Percentiles rank a stretch among this genome's conserved stretches.
phyloP scores from a whole-genome alignment of 2,113 vertebrate species.

The Megaleporinus macrocephalus region DNA sequence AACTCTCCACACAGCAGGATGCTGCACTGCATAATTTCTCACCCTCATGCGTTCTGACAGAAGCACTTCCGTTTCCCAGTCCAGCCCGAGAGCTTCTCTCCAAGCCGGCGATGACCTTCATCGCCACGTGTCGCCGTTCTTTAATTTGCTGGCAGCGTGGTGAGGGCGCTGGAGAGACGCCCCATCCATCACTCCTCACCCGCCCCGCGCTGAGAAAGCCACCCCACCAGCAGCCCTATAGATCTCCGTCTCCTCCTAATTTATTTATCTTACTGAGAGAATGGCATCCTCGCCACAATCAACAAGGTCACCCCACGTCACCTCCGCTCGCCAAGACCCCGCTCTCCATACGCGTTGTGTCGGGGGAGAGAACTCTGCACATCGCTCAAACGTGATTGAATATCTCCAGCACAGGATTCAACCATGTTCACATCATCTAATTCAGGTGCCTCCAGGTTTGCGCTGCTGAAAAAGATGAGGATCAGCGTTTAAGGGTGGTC shows the following conservation, averaged over 20 bases:
- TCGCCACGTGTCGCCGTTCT: constrained; percentile 37
- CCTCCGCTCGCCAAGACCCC: constrained; percentile 58
- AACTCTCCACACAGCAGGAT: not conserved
- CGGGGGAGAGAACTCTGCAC: constrained; percentile 45
- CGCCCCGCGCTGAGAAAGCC: constrained; percentile 45
- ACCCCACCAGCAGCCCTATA: constrained; percentile 50
- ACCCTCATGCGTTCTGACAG: constrained; percentile 28
- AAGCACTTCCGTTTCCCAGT: constrained; percentile 13
- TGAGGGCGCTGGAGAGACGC: constrained; percentile 31
- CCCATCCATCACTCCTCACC: constrained; percentile 70
- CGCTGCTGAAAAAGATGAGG: not conserved
- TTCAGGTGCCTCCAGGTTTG: not conserved
- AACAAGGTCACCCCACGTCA: constrained; percentile 68
- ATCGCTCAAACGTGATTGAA: constrained; percentile 56
- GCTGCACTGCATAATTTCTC: constrained; percentile 12
- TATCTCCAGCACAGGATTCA: constrained; percentile 50
- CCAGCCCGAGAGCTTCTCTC: constrained; percentile 31
- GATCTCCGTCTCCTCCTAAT: constrained; percentile 55
- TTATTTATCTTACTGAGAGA: constrained; percentile 62
- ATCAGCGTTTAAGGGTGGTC: not conserved
- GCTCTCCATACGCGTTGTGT: constrained; percentile 48
- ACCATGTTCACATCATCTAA: constrained; percentile 25
- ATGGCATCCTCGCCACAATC: constrained; percentile 48
- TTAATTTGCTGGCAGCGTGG: constrained; percentile 42
- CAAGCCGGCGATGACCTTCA: constrained; percentile 50